A percentile compares a stretch with the other conserved stretches of the same genome.
Evolutionary conservation across 1,140 invertebrate species (phyloP).

Genomic region (Piezodorus guildinii): DNA sequence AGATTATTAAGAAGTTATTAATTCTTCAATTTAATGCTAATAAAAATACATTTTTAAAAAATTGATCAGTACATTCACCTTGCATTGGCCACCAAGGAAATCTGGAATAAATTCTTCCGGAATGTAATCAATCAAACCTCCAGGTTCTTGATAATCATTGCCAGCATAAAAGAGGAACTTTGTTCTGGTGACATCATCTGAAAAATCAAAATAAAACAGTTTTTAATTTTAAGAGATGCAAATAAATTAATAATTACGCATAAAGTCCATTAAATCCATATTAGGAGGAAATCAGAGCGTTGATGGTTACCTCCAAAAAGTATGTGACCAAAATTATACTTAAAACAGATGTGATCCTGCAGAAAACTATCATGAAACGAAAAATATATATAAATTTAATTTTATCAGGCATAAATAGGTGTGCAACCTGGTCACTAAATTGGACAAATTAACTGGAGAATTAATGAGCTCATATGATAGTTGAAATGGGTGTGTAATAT

Average conservation of each 20-base stretch:
- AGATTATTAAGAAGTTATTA: neutral
- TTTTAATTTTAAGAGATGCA: neutral
- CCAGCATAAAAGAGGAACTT: conserved; percentile 91
- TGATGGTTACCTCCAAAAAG: no score
- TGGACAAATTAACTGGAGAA: no score
- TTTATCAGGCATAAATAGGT: no score
- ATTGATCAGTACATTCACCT: conserved; percentile 44
- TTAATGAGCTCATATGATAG: no score
- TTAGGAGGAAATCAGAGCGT: no score
- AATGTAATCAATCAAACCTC: conserved; percentile 77
- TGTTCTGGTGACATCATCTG: conserved; percentile 86
- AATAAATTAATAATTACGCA: neutral
- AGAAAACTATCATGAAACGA: no score
- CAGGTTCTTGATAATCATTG: conserved; percentile 63
- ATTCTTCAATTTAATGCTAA: neutral
- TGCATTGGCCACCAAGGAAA: conserved; percentile 78
- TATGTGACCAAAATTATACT: no score
- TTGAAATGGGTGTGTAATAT: no score
- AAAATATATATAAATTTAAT: no score
- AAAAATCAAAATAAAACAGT: conserved; percentile 28
- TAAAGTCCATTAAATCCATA: neutral
- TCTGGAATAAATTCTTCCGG: conserved; percentile 77
- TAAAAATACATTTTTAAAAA: neutral
- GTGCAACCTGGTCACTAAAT: no score
- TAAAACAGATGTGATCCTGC: no score